Evolutionary conservation across 2,113 vertebrate species (phyloP).

Genomic region (Sisor rabdophorus): DNA sequence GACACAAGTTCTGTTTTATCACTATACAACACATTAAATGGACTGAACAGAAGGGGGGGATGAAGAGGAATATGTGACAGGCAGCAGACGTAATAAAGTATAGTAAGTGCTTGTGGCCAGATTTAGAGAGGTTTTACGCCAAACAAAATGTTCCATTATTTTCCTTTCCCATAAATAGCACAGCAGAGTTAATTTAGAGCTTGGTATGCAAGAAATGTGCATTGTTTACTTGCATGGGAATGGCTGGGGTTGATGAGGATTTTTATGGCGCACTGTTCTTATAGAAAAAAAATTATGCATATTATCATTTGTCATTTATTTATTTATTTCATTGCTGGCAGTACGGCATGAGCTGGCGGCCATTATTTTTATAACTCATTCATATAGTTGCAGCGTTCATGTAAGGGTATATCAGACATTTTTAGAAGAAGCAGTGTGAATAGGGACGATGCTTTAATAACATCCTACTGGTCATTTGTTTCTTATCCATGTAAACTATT

Average conservation of each 20-base stretch:
- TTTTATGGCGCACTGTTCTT: conserved; percentile 52
- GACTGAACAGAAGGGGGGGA: conserved; percentile 19
- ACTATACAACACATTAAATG: conserved; percentile 17
- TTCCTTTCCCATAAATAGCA: conserved; percentile 62
- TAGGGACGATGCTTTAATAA: not conserved
- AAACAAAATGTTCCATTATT: conserved; percentile 60
- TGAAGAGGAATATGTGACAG: conserved; percentile 22
- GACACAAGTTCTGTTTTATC: not conserved
- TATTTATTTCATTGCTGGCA: conserved; percentile 27
- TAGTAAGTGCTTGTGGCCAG: conserved; percentile 56
- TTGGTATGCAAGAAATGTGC: conserved; percentile 46
- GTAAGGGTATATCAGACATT: not conserved
- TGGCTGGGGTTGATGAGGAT: conserved; percentile 50
- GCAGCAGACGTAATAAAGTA: conserved; percentile 57
- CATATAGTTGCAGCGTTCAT: conserved; percentile 1
- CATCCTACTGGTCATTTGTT: not conserved
- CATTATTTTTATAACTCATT: conserved; percentile 19
- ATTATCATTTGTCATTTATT: conserved; percentile 35
- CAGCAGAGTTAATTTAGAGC: conserved; percentile 57
- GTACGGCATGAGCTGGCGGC: not conserved
- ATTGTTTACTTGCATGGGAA: conserved; percentile 57
- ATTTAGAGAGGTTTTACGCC: conserved; percentile 61
- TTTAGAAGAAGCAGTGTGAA: not conserved
- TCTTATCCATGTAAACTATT: not conserved
- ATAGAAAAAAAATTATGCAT: conserved; percentile 32